phyloP scores from a whole-genome alignment of 2,113 vertebrate species.

The Corapipo altera region DNA sequence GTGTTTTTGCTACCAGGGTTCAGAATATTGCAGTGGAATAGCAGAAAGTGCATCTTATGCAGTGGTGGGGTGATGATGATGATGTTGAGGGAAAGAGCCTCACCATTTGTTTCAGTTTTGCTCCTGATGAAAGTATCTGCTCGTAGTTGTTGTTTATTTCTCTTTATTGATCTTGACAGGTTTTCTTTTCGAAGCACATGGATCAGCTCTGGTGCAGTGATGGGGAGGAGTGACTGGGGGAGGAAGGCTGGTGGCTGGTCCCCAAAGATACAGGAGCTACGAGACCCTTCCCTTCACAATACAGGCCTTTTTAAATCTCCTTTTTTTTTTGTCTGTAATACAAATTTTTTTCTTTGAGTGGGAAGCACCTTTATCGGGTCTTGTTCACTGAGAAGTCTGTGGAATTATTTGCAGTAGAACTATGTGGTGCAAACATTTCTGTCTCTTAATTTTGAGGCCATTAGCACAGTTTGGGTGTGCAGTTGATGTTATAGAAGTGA shows the following conservation, averaged over 20 bases:
- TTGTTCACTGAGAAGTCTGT: background rate
- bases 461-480: background rate
- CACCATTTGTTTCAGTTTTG: background rate
- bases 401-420: no score
- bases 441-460: background rate
- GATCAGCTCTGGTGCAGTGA: background rate
- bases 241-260: background rate
- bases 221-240: background rate
- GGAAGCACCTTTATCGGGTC: background rate
- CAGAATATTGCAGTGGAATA: background rate
- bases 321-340: background rate
- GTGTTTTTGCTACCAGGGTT: background rate
- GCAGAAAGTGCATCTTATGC: background rate
- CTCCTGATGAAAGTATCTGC: background rate
- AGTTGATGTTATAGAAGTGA: background rate
- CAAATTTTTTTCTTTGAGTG: background rate
- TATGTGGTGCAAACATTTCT: rapidly evolving
- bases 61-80: background rate
- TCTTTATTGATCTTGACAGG: background rate
- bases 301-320: background rate
- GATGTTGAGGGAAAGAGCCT: background rate
- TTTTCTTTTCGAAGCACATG: background rate
- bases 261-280: rapidly evolving
- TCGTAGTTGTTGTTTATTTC: background rate
- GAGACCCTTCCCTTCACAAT: background rate